Percentiles rank a stretch among this genome's conserved stretches.
These are phyloP conservation scores for Bradypodion ventrale DNA, from an alignment of 2,797 vertebrate species.

Conservation along the genomic window DNA sequence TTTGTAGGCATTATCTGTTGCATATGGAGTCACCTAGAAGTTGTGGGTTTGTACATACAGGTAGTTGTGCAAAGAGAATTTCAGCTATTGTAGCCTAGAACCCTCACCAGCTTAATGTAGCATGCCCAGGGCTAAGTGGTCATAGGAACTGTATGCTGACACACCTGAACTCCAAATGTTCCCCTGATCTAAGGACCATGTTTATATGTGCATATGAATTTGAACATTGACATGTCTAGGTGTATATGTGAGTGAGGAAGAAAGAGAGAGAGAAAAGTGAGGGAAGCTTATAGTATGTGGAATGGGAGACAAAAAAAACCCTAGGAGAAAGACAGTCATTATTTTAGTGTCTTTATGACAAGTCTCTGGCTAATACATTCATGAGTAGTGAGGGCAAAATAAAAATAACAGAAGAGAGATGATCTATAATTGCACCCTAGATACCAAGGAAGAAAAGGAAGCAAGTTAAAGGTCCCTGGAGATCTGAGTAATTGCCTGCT, in stretches of 20 bases:
- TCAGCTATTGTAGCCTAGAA: neutral
- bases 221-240: neutral
- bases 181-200: neutral
- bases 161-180: neutral
- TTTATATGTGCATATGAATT: neutral
- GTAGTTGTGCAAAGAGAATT: neutral
- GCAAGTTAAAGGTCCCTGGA: constrained; percentile 30
- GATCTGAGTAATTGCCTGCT: constrained; percentile 49
- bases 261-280: neutral
- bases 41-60: too few relatives aligned
- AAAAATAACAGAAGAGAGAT: constrained; percentile 38
- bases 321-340: constrained; percentile 22
- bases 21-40: too few relatives aligned
- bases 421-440: constrained; percentile 31
- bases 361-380: constrained; percentile 8
- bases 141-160: neutral
- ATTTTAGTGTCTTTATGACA: constrained; percentile 20
- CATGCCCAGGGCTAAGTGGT: neutral
- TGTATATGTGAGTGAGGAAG: neutral
- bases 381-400: constrained; percentile 12
- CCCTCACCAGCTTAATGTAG: neutral
- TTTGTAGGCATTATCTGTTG: too few relatives aligned
- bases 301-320: neutral
- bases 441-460: constrained; percentile 31
- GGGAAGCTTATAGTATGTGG: neutral